Conservation (phyloP, 1,140 invertebrate genomes). For the Drosophila lini region DNA sequence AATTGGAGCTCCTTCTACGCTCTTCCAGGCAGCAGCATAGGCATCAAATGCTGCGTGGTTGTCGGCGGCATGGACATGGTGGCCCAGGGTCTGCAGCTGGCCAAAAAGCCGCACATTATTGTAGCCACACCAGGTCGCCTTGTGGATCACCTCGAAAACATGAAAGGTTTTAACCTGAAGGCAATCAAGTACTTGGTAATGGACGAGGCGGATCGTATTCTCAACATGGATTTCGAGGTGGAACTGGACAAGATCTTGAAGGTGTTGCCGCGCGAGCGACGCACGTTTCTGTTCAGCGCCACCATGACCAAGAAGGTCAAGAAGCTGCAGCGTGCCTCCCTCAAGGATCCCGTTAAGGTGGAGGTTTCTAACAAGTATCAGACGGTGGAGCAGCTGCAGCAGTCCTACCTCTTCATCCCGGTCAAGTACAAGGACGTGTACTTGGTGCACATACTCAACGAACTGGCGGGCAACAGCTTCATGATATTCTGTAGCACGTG, state of each 20-base stretch:
- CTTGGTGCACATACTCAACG: constrained; percentile 97
- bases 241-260: constrained; percentile 98
- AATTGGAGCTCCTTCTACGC: neutral
- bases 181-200: constrained; percentile 96
- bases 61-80: constrained; percentile 99
- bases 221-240: constrained; percentile 98
- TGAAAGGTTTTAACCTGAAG: constrained; percentile 96
- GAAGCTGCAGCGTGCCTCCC: constrained; percentile 97
- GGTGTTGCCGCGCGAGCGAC: constrained; percentile 94
- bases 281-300: constrained; percentile 96
- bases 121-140: constrained; percentile 96
- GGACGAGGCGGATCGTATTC: constrained; percentile 98
- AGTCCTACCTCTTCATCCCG: constrained; percentile 98
- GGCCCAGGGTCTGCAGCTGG: constrained; percentile 94
- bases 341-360: constrained; percentile 96
- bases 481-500: constrained; percentile 99
- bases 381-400: constrained; percentile 98
- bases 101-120: constrained; percentile 98
- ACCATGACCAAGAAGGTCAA: constrained; percentile 99
- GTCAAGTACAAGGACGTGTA: constrained; percentile 99
- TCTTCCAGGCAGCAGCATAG: constrained; percentile 89
- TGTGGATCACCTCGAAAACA: constrained; percentile 96
- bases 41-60: constrained; percentile 97
- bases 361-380: constrained; percentile 99
- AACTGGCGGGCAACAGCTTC: constrained; percentile 97